Base-by-base conservation (phyloP, 2,113 vertebrate species). In the Mystacornis crossleyi region DNA sequence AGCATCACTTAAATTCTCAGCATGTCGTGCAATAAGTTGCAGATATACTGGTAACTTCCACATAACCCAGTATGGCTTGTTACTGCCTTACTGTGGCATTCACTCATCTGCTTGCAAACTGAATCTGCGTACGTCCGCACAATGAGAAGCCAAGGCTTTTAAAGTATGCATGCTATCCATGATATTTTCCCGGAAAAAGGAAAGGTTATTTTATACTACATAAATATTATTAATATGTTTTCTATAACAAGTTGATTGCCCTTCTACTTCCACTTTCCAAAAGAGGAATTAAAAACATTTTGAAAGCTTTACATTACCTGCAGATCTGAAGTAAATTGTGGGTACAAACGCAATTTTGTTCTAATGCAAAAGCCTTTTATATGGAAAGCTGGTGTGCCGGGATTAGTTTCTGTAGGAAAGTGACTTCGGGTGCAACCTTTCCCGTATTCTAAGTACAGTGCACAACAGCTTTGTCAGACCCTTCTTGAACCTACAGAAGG, bases 21-120 rank as follows among this genome's bases (percentile, higher is more conserved):
- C 40, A 67, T 28, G 14, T 28, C 0, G 0, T 48, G 19, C 29
- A 71, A 9, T 10, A 43, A 24, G 1, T 58, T 58, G 14, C 12
- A 71, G 23, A 17, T 33, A 25, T 17, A 40, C 8, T 34, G 23
- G 42, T 47, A 69, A 81, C 8, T 40, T 81, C 16, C 23, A 48
- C 21, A 42, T 17, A 58, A 38, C 3, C 65, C 9, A 60, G 19
- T 13, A 36, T 2, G 0, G 10, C 5, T 36, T 5, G 0, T 28
- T 66, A 51, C 6, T 19, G 33, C 29, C 50, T 87, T 50, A n/a
- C 10, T 6, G 1, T 26, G 7, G 3, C 51, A 72, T 73, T 78
- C 2, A 0, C 11, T 38, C 18, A 16, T n/a, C 50, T 28, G 3
- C 33, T 85, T 91, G 26, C 61, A 70, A 89, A 66, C 9, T 28